Conservation (phyloP, 2,113 vertebrate species). For the Rhinichthys klamathensis region DNA sequence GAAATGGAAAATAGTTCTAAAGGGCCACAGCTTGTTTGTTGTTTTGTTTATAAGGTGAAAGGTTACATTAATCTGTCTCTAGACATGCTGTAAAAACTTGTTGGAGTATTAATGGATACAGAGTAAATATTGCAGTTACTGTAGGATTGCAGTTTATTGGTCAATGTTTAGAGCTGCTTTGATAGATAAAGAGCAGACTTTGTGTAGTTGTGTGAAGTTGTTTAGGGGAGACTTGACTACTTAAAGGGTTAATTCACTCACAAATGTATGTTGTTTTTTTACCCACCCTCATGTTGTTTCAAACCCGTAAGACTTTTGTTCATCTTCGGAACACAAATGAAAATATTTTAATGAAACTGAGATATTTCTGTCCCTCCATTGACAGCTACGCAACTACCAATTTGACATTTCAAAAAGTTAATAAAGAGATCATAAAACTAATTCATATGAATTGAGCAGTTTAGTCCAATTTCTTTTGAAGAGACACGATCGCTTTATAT, state of each 20-base stretch:
- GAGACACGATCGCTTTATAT: too few species aligned
- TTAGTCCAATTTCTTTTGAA: too few species aligned
- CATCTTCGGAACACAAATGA: too few species aligned
- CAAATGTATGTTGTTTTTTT: too few species aligned
- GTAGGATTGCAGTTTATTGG: not conserved
- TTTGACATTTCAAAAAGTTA: too few species aligned
- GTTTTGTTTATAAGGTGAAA: not conserved
- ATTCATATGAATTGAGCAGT: too few species aligned
- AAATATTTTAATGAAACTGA: too few species aligned
- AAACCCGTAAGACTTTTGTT: too few species aligned
- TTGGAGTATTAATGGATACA: not conserved
- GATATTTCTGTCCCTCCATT: too few species aligned
- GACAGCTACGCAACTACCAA: too few species aligned
- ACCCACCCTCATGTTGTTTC: too few species aligned
- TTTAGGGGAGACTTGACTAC: not conserved
- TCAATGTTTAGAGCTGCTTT: not conserved
- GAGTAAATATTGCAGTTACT: not conserved
- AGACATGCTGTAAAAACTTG: not conserved
- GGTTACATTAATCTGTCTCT: not conserved
- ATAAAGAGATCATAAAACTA: too few species aligned
- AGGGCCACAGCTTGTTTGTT: not conserved
- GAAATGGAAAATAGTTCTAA: constrained; percentile 11
- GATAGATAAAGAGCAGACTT: not conserved
- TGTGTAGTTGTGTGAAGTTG: not conserved
- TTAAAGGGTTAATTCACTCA: not conserved